Evolutionary conservation across 2,888 invertebrate genomes (phyloP), one percentile per base, ranked within the genome.

Genomic region (Drosophila diplacantha): DNA sequence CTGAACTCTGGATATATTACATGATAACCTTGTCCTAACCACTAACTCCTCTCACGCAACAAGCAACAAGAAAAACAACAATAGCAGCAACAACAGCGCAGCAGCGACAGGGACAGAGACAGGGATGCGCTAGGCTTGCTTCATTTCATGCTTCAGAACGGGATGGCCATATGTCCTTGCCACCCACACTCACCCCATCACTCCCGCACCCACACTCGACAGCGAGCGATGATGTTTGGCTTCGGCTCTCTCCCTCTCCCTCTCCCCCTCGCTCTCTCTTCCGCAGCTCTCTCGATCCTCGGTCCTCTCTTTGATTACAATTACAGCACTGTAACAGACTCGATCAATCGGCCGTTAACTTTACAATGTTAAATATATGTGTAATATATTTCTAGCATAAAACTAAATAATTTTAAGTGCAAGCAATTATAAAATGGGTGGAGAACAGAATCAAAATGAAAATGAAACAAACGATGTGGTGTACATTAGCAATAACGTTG

Each of bases 351-450:
- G 75, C 73, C 64, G 37, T 57, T 56, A 58, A 69, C 68, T 56
- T 73, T 73, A 69, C 53, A 57, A 35, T 41, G 20, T 60, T 56
- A 51, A 57, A 51, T 62, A 74, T 63, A 74, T 72, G 60, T 77
- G 75, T 80, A 75, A 75, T 65, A 80, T 80, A 76, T 67, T 57
- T 65, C 39, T 76, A 77, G 79, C 59, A 56, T 76, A 78, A 80
- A 78, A 65, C 59, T 79, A 73, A 37, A 74, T 75, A 78, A 82
- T 81, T 75, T 73, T 80, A 80, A 80, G 79, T 54, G 69, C 64
- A 76, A 71, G 41, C 57, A 74, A 59, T 78, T 83, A 77, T 74
- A 87, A 88, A 86, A 78, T 88, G 88, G 88, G 88, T 88, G 88
- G 88, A 88, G 88, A 85, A 86, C 85, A 51, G 60, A 37, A 34